A percentile compares a stretch with the other conserved stretches of the same genome.
These are phyloP conservation scores for Hirudinaria manillensis DNA, from an alignment of 2,888 invertebrate species.

Conservation along the genomic window DNA sequence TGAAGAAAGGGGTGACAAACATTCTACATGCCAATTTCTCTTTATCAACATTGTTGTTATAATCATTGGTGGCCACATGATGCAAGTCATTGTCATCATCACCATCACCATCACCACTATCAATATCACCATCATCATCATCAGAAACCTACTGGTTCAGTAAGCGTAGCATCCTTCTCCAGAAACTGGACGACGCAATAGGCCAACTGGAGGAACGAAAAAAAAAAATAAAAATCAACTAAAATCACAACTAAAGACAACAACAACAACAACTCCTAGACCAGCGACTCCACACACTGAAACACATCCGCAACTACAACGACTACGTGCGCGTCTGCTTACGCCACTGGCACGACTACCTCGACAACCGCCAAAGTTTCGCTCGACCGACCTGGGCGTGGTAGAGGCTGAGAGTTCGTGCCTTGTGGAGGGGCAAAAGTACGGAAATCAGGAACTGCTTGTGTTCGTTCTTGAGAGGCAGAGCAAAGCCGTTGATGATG, in stretches of 20 bases:
- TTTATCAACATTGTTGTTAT: neutral
- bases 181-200: constrained; percentile 96
- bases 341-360: neutral
- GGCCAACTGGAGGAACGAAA: constrained; percentile 30
- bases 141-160: constrained; percentile 52
- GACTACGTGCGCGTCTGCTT: neutral
- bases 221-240: neutral
- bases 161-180: constrained; percentile 95
- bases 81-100: neutral
- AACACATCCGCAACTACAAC: neutral
- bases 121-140: neutral
- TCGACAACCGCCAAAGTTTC: neutral
- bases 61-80: neutral
- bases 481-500: constrained; percentile 96
- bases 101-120: neutral
- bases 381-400: constrained; percentile 64
- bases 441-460: constrained; percentile 92
- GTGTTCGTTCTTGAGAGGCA: constrained; percentile 96
- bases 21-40: neutral
- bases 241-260: neutral
- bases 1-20: neutral
- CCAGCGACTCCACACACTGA: neutral
- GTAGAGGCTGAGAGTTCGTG: constrained; percentile 88
- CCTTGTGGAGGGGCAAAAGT: constrained; percentile 89
- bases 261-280: neutral